Evolutionary conservation across 2,888 invertebrate genomes (phyloP).

Genomic region (Rhagophthalmus giganteus): DNA sequence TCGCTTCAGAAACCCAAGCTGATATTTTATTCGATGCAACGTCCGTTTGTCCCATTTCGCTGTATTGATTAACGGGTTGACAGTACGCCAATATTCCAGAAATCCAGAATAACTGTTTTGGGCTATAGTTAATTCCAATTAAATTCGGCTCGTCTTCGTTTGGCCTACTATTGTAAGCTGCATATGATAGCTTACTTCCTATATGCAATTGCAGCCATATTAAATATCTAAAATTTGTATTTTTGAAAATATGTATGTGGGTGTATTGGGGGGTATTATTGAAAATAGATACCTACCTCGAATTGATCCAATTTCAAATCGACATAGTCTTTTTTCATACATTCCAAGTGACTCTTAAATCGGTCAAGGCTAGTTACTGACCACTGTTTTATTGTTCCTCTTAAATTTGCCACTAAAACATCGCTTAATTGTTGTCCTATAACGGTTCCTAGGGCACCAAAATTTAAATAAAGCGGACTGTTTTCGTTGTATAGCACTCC

Average conservation of each 20-base stretch:
- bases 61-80: neutral
- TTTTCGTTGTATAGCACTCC: conserved; percentile 1
- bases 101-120: conserved; percentile 60
- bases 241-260: too few relatives aligned
- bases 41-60: too few relatives aligned
- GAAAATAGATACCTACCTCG: too few relatives aligned
- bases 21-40: neutral
- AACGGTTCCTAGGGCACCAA: conserved; percentile 4
- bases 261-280: too few relatives aligned
- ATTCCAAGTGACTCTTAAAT: too few relatives aligned
- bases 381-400: too few relatives aligned
- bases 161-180: conserved; percentile 61
- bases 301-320: too few relatives aligned
- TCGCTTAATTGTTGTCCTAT: neutral
- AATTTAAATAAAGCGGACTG: conserved; percentile 12
- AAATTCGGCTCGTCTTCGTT: conserved; percentile 67
- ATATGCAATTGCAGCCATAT: neutral
- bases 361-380: too few relatives aligned
- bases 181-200: conserved; percentile 54
- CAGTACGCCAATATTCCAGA: neutral
- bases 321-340: too few relatives aligned
- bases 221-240: too few relatives aligned
- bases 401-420: neutral
- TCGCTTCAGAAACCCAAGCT: neutral
- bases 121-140: conserved; percentile 70